These are phyloP conservation scores for Xylota segnis DNA, from an alignment of 2,888 invertebrate species.

Conservation along the genomic window DNA sequence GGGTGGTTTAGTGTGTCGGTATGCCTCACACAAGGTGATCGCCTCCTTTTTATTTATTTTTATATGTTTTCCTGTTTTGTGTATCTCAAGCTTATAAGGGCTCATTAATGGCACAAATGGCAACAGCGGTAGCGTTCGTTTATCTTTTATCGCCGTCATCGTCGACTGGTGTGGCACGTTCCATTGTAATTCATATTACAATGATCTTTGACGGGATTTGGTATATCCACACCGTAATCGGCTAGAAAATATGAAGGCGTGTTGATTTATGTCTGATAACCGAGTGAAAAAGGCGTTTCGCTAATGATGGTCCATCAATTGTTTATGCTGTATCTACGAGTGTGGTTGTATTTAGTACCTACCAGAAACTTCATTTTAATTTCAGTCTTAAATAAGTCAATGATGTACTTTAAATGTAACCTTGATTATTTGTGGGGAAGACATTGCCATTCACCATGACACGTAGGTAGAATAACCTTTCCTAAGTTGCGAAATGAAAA, in stretches of 20 bases:
- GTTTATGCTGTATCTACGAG: no score
- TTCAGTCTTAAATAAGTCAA: no score
- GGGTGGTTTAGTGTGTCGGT: not conserved
- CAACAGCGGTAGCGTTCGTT: slow-evolving; percentile 15
- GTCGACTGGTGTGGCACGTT: slow-evolving; percentile 25
- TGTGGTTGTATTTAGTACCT: no score
- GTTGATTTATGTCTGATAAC: not conserved
- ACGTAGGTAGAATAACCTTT: no score
- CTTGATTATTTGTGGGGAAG: no score
- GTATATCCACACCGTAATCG: not conserved
- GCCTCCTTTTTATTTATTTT: slow-evolving; percentile 27
- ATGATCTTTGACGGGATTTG: slow-evolving; percentile 15
- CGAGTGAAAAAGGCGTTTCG: not conserved
- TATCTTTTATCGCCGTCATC: slow-evolving; percentile 34
- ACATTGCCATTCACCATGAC: no score
- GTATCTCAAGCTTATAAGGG: slow-evolving; percentile 30
- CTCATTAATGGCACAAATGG: slow-evolving; percentile 35
- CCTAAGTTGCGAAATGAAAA: no score
- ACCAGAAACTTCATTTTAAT: no score
- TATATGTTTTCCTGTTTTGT: slow-evolving; percentile 19
- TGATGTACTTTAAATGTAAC: no score
- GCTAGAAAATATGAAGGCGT: not conserved
- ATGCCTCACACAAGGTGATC: slow-evolving; percentile 18
- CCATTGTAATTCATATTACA: slow-evolving; percentile 22
- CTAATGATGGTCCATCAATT: not conserved